Evolutionary conservation across 92 coral and sea anemone species (phyloP).

Genomic region (Zoanthus sociatus): DNA sequence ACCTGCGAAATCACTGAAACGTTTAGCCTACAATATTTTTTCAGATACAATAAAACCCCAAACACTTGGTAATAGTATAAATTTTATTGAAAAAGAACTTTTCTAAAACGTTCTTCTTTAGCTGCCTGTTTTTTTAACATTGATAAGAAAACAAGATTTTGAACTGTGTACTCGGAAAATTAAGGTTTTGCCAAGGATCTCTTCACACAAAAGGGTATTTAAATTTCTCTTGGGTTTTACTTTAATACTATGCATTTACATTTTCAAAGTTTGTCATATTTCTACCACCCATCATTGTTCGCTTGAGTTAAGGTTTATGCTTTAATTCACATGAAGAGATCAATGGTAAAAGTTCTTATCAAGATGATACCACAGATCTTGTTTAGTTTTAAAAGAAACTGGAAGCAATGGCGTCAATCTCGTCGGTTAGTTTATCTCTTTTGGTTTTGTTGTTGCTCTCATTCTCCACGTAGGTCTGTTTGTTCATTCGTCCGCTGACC

Average conservation of each 20-base stretch:
- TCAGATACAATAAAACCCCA: neutral
- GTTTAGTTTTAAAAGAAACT: slow-evolving; percentile 62
- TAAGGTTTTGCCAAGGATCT: slow-evolving; percentile 37
- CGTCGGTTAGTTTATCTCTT: slow-evolving; percentile 89
- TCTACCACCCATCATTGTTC: neutral
- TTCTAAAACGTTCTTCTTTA: slow-evolving; percentile 28
- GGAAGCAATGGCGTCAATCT: slow-evolving; percentile 85
- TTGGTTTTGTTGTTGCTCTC: slow-evolving; percentile 82
- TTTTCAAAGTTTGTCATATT: neutral
- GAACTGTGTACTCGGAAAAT: neutral
- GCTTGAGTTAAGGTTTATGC: neutral
- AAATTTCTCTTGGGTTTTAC: neutral
- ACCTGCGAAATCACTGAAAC: too few species aligned
- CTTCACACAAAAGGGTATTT: neutral
- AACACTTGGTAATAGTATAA: neutral
- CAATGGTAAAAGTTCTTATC: neutral
- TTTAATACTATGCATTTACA: neutral
- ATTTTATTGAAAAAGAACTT: slow-evolving; percentile 43
- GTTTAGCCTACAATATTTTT: too few species aligned
- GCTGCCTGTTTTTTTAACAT: neutral
- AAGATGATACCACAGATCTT: slow-evolving; percentile 28
- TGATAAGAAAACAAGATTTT: neutral
- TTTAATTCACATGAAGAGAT: neutral
- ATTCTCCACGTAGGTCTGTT: slow-evolving; percentile 85
- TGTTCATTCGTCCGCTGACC: slow-evolving; percentile 92